Conservation (phyloP, 2,888 invertebrate species). For the Scrobipalpa costella region DNA sequence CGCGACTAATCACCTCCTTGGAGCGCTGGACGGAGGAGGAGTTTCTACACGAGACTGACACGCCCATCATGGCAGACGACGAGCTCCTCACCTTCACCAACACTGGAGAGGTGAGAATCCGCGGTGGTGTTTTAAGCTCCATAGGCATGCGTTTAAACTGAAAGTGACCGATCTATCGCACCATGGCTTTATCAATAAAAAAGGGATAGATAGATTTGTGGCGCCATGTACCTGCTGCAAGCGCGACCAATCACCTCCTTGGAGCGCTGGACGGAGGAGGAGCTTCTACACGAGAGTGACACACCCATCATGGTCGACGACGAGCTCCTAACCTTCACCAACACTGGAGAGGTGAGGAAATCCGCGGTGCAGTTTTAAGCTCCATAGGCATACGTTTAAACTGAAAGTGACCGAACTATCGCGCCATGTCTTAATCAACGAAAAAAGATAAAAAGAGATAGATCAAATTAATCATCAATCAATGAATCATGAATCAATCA, state of each 20-base stretch:
- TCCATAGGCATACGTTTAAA: too few species aligned
- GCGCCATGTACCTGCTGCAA: constrained; percentile 81
- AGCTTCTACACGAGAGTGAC: constrained; percentile 90
- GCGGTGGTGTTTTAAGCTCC: too few species aligned
- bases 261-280: constrained; percentile 88
- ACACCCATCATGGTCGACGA: constrained; percentile 83
- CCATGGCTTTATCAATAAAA: too few species aligned
- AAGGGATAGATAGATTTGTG: too few species aligned
- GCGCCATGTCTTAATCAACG: too few species aligned
- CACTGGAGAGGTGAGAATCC: constrained; percentile 82
- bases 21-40: constrained; percentile 89
- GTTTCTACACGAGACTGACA: constrained; percentile 88
- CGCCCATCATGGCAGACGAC: constrained; percentile 83
- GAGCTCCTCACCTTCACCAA: constrained; percentile 87
- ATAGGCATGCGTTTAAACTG: too few species aligned
- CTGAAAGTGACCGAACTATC: too few species aligned
- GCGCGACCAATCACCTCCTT: constrained; percentile 84
- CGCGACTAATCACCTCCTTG: constrained; percentile 83
- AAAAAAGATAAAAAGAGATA: too few species aligned
- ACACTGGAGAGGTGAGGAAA: constrained; percentile 85
- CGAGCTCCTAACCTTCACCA: constrained; percentile 86
- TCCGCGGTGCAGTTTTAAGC: too few species aligned
- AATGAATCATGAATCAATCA: too few species aligned
- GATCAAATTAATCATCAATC: too few species aligned
- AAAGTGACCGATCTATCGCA: too few species aligned